Conservation (phyloP, 1,140 invertebrate species). For the Neodiprion fabricii region DNA sequence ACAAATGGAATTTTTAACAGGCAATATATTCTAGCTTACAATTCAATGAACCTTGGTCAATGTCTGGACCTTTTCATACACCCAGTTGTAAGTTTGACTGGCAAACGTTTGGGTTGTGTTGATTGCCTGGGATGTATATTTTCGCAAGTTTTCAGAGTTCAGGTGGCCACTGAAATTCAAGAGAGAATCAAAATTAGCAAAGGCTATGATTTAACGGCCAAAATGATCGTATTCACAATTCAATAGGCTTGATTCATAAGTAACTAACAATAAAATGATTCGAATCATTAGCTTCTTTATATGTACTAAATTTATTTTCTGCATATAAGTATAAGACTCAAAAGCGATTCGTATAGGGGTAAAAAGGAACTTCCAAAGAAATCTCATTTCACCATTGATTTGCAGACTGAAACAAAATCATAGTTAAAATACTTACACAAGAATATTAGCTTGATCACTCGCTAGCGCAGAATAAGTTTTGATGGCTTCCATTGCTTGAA, state of each 20-base stretch:
- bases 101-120: conserved; percentile 70
- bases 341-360: too few relatives aligned
- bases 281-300: too few relatives aligned
- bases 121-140: conserved; percentile 68
- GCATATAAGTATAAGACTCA: too few relatives aligned
- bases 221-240: too few relatives aligned
- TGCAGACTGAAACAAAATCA: conserved; percentile 5
- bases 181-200: not conserved
- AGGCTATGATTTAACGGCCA: too few relatives aligned
- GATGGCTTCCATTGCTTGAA: conserved; percentile 38
- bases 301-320: too few relatives aligned
- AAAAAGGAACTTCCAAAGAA: not conserved
- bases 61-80: conserved; percentile 75
- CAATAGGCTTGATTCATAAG: too few relatives aligned
- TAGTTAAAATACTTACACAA: conserved; percentile 71
- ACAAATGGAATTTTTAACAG: conserved; percentile 3
- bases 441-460: conserved; percentile 66
- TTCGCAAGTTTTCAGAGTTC: conserved; percentile 76
- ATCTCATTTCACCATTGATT: not conserved
- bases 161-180: conserved; percentile 71
- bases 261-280: too few relatives aligned
- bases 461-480: conserved; percentile 45
- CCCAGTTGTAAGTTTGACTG: conserved; percentile 73
- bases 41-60: conserved; percentile 72
- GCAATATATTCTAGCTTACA: conserved; percentile 26